Evolutionary conservation across 2,888 invertebrate species (phyloP), one percentile per base, ranked within the genome.

Genomic region (Zeuzera pyrina): DNA sequence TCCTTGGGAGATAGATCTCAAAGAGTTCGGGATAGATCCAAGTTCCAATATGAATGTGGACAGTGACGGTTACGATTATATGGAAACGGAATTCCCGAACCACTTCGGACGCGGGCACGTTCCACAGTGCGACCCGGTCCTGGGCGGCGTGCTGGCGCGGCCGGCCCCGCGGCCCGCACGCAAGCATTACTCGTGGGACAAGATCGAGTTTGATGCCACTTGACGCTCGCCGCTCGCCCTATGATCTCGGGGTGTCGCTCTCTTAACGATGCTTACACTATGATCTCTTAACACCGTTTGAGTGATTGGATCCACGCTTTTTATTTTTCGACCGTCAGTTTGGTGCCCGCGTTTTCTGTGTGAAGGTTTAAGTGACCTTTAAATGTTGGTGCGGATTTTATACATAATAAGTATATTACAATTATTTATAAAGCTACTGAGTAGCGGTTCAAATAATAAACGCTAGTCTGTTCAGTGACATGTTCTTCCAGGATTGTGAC

Each of bases 151-250:
- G 43, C 50, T 70, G 43, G 85, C 89, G 36, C 63, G 74, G 2
- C 88, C 91, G 14, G 57, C 78, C 33, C 78, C 87, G 25, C 88
- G 90, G 24, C 88, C 90, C 38, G 87, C 87, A 39, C 86, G 85
- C 39, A 84, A 88, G 42, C 87, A 87, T 46, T 85, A 89, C 51
- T 87, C 89, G 10, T 93, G 93, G 93, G 92, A 92, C 64, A 89
- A 88, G 60, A 86, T 90, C 47, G 91, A 91, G 71, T 91, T 87
- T 67, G 89, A 90, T 60, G 88, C 90, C 68, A 83, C 84, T 51
- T 84, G 84, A 84, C 84, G 58, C 57, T 42, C 30, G 22, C 28
- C 38, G 30, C 43, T n/a, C n/a, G n/a, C n/a, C n/a, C n/a, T n/a
- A n/a, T n/a, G n/a, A n/a, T n/a, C n/a, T n/a, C n/a, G n/a, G n/a